Conservation (phyloP, 2,113 vertebrate species). For the Entelurus aequoreus region DNA sequence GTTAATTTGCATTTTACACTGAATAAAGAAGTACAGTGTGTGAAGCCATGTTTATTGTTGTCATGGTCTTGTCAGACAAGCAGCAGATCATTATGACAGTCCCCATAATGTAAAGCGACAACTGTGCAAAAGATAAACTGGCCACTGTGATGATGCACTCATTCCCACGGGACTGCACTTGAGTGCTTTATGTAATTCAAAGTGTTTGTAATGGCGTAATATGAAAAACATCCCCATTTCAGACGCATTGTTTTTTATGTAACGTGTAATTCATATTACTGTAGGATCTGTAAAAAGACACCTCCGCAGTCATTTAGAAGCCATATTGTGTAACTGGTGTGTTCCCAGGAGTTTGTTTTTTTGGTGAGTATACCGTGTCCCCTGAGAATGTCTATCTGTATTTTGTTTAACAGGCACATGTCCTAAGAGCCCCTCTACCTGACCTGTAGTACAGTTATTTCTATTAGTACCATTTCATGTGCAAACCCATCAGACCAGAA, state of each 20-base stretch:
- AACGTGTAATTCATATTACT: slow-evolving; percentile 49
- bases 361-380: slow-evolving; percentile 25
- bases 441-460: slow-evolving; percentile 18
- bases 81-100: slow-evolving; percentile 15
- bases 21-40: background rate
- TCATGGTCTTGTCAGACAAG: background rate
- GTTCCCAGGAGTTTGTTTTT: slow-evolving; percentile 30
- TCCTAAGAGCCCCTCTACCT: slow-evolving; percentile 4
- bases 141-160: slow-evolving; percentile 4
- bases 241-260: slow-evolving; percentile 22
- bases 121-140: slow-evolving; percentile 13
- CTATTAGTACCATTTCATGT: slow-evolving; percentile 42
- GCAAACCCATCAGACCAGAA: slow-evolving; percentile 15
- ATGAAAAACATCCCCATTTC: slow-evolving; percentile 21
- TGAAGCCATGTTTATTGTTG: background rate
- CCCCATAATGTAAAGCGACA: background rate
- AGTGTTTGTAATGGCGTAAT: slow-evolving; percentile 18
- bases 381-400: slow-evolving; percentile 30
- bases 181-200: slow-evolving; percentile 28
- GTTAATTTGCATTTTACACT: background rate
- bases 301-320: slow-evolving; percentile 28
- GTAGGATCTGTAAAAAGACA: slow-evolving; percentile 31
- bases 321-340: slow-evolving; percentile 44
- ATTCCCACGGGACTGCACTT: slow-evolving; percentile 14
- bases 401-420: slow-evolving; percentile 39